Evolutionary conservation across 1,140 invertebrate species (phyloP), one percentile per base, ranked within the genome.

Genomic region (Zeugodacus cucurbitae): DNA sequence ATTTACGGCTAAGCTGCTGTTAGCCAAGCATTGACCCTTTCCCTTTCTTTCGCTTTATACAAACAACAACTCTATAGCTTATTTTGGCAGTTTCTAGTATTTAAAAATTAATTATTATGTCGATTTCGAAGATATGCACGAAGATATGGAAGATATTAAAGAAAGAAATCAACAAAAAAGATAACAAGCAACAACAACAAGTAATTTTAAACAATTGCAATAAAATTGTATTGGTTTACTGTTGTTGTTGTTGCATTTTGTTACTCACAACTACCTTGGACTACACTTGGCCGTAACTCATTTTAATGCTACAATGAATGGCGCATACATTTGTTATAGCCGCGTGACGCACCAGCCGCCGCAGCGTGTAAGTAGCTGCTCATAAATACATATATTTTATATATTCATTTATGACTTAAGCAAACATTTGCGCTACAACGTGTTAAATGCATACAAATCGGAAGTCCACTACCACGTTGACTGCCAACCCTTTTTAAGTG

Each of bases 401-500:
- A 59, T 70, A 37, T 70, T 48, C 32, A 70, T 70, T 70, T 70
- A 70, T 70, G 32, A 70, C 67, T 70, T 70, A 20, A 41, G 67
- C 14, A 20, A 70, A 41, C 67, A 70, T 37, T 64, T 37, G 34
- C 58, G n/a, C n/a, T 44, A 44, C 37, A 48, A 78, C 2, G 74
- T 78, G 37, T 78, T 44, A 78, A 78, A 48, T 26, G 74, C 74
- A 78, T 44, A 78, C 37, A 44, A 78, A 26, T 48, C 74, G 32
- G 34, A 14, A 37, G 67, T 14, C 32, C 32, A 29, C 14, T n/a
- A 7, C n/a, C 34, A 48, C n/a, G n/a, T n/a, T n/a, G n/a, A n/a
- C n/a, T n/a, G 8, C 74, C 20, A 82, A 34, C 41, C 74, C n/a
- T 82, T 82, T 78, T 82, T 82, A 48, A 48, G 41, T 82, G 74